Percentiles rank a stretch among this genome's conserved stretches.
These are phyloP conservation scores for Melanotaenia boesemani DNA, from an alignment of 2,797 vertebrate genomes.

Conservation along the genomic window DNA sequence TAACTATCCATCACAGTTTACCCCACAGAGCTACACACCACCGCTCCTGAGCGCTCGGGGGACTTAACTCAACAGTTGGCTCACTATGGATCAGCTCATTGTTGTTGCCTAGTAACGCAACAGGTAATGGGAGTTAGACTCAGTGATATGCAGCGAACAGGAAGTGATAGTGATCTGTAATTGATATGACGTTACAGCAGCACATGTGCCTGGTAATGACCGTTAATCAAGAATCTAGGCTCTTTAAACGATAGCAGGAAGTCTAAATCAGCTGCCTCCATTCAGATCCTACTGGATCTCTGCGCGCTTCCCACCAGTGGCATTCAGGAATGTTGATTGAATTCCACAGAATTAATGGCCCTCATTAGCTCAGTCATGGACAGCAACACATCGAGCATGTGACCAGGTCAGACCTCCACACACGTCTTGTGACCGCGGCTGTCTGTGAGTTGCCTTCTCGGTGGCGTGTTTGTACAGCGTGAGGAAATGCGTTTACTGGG, in stretches of 20 bases:
- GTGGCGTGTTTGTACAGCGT: too few relatives aligned
- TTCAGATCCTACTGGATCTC: constrained; percentile 7
- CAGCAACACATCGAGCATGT: constrained; percentile 53
- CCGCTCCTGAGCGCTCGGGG: too few relatives aligned
- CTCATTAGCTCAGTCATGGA: constrained; percentile 56
- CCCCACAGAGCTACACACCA: too few relatives aligned
- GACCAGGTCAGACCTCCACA: constrained; percentile 50
- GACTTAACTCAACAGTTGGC: too few relatives aligned
- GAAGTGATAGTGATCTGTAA: constrained; percentile 9
- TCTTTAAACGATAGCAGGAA: constrained; percentile 2
- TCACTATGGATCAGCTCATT: too few relatives aligned
- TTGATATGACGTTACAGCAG: constrained; percentile 8
- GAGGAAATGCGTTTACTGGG: background rate
- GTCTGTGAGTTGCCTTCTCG: background rate
- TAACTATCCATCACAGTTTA: too few relatives aligned
- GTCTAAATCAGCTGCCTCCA: background rate
- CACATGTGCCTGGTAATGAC: background rate
- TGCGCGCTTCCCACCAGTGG: constrained; percentile 24
- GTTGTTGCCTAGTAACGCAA: too few relatives aligned
- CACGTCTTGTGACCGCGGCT: constrained; percentile 45
- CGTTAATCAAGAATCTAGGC: background rate
- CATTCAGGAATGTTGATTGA: constrained; percentile 60
- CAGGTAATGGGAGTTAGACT: too few relatives aligned
- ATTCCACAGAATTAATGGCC: constrained; percentile 61
- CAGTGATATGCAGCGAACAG: too few relatives aligned